Evolutionary conservation across 2,797 vertebrate genomes (phyloP).

Genomic region (Eleutherodactylus coqui): DNA sequence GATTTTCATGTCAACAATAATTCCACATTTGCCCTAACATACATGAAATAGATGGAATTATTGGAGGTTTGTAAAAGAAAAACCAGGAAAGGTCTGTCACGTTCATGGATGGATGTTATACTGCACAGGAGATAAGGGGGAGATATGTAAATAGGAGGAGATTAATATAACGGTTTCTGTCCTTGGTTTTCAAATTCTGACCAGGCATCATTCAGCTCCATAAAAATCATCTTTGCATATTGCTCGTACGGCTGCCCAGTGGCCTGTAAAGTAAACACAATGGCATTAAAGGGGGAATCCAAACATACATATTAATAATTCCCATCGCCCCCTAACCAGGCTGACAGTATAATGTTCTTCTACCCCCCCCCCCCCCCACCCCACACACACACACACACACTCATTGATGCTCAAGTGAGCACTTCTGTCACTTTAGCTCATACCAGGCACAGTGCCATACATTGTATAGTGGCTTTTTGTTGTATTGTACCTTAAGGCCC

Average conservation of each 20-base stretch:
- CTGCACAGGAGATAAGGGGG: conserved; percentile 63
- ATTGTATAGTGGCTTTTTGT: too few relatives aligned
- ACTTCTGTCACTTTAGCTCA: too few relatives aligned
- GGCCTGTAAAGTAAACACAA: conserved; percentile 79
- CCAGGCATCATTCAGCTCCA: conserved; percentile 99
- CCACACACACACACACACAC: too few relatives aligned
- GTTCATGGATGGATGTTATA: conserved; percentile 34
- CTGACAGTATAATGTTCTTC: too few relatives aligned
- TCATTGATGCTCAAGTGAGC: too few relatives aligned
- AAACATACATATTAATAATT: not conserved
- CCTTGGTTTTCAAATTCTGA: conserved; percentile 99
- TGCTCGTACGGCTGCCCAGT: conserved; percentile 98
- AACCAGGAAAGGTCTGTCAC: conserved; percentile 61
- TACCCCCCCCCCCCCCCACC: too few relatives aligned
- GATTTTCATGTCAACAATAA: conserved; percentile 5
- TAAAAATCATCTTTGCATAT: conserved; percentile 99
- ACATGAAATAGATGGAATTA: not conserved
- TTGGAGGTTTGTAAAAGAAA: conserved; percentile 70
- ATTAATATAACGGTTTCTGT: conserved; percentile 95
- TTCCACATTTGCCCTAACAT: conserved; percentile 24
- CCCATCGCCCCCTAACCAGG: too few relatives aligned
- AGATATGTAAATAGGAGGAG: conserved; percentile 70
- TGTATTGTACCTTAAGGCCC: too few relatives aligned
- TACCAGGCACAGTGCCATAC: too few relatives aligned
- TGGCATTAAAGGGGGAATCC: not conserved